Conservation (phyloP, 2,797 vertebrate species). For the Sebastes baramenuke region DNA sequence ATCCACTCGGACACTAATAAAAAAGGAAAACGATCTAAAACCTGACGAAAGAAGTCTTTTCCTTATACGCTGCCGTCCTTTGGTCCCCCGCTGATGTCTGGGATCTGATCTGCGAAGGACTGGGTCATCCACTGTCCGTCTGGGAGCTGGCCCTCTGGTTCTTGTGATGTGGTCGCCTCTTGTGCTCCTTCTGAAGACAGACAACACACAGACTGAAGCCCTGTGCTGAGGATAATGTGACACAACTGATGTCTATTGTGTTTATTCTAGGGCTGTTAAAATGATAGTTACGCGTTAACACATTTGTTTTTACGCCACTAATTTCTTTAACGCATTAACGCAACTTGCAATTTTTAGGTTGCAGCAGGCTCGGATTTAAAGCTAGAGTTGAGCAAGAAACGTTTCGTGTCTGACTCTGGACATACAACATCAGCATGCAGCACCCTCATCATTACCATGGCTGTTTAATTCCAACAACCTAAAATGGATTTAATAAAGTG, state of each 20-base stretch:
- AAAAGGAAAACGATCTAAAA: conserved; percentile 49
- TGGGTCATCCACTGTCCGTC: conserved; percentile 91
- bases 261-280: background rate
- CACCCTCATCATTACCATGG: background rate
- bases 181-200: conserved; percentile 60
- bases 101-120: conserved; percentile 88
- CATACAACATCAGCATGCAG: background rate
- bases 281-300: no score
- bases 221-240: background rate
- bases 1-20: conserved; percentile 50
- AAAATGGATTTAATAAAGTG: background rate
- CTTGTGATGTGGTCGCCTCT: conserved; percentile 66
- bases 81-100: conserved; percentile 79
- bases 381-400: background rate
- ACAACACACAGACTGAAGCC: background rate
- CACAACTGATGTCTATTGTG: background rate
- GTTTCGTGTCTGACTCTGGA: background rate
- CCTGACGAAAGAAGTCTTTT: conserved; percentile 31
- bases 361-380: no score
- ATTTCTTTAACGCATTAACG: no score
- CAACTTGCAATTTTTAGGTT: no score
- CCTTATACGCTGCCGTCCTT: conserved; percentile 45
- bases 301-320: no score
- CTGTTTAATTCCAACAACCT: background rate
- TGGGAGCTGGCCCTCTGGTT: conserved; percentile 74